These are phyloP conservation scores for Sebastes hopkinsi DNA, from an alignment of 2,797 vertebrate genomes.

Conservation along the genomic window DNA sequence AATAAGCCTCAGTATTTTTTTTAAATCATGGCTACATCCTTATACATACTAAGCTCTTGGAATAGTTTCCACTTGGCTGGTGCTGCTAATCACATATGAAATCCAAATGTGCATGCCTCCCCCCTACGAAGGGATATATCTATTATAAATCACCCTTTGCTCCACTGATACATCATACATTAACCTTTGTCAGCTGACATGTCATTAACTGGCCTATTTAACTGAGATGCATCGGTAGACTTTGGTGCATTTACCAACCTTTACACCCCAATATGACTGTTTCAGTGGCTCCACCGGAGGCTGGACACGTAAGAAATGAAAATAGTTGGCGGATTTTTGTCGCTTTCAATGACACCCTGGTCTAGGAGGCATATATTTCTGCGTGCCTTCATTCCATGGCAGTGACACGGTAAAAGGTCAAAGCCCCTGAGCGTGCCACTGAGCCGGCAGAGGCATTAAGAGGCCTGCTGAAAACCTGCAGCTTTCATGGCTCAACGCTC, in stretches of 20 bases:
- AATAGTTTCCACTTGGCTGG: constrained; percentile 57
- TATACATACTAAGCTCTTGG: constrained; percentile 12
- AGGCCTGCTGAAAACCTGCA: constrained; percentile 54
- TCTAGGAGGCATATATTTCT: constrained; percentile 29
- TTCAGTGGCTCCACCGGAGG: not conserved
- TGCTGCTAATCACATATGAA: constrained; percentile 67
- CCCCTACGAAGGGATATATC: constrained; percentile 64
- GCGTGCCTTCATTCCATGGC: constrained; percentile 47
- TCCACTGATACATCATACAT: constrained; percentile 70
- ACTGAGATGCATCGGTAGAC: constrained; percentile 61
- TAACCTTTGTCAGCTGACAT: constrained; percentile 79
- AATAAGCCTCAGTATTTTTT: not conserved
- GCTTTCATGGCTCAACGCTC: constrained; percentile 66
- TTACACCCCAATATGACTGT: constrained; percentile 32
- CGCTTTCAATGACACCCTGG: constrained; percentile 5
- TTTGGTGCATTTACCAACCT: constrained; percentile 52
- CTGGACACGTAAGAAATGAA: constrained; percentile 28
- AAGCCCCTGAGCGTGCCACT: constrained; percentile 44
- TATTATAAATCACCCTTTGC: constrained; percentile 77
- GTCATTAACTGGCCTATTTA: constrained; percentile 76
- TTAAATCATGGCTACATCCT: not conserved
- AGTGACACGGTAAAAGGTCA: constrained; percentile 71
- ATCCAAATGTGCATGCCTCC: constrained; percentile 52
- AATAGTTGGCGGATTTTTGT: constrained; percentile 28
- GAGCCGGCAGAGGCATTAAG: constrained; percentile 53